phyloP scores from a whole-genome alignment of 2,113 vertebrate genomes.

The Sturnira hondurensis region DNA sequence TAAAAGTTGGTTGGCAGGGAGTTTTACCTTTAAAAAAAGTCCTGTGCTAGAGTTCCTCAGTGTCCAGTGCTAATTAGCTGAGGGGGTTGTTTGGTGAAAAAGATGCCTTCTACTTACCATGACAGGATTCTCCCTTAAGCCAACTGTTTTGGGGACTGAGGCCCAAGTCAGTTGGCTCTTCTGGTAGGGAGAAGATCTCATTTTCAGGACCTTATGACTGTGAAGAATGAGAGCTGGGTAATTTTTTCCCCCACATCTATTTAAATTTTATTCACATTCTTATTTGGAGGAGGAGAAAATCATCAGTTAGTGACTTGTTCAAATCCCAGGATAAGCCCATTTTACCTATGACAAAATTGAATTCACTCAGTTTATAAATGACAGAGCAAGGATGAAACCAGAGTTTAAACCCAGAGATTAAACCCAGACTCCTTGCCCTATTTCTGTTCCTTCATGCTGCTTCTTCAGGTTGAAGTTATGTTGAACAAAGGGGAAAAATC shows the following conservation, averaged over 20 bases:
- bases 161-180: neutral
- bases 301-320: neutral
- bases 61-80: neutral
- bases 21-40: slow-evolving; percentile 13
- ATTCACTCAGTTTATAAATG: neutral
- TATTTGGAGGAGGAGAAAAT: neutral
- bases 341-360: neutral
- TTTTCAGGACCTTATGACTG: neutral
- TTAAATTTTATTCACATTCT: slow-evolving; percentile 12
- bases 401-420: neutral
- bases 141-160: neutral
- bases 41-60: neutral
- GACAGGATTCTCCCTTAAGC: neutral
- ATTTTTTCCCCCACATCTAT: neutral
- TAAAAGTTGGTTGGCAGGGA: neutral
- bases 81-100: neutral
- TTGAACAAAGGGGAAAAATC: neutral
- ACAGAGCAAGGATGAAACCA: neutral
- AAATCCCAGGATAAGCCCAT: neutral
- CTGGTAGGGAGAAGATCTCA: neutral
- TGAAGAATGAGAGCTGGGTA: neutral
- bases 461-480: neutral
- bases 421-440: neutral
- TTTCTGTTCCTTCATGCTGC: neutral
- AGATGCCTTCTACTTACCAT: neutral